A percentile compares a stretch with the other conserved stretches of the same genome.
Evolutionary conservation across 1,140 invertebrate species (phyloP).

Genomic region (Pemphigus obesinymphae): DNA sequence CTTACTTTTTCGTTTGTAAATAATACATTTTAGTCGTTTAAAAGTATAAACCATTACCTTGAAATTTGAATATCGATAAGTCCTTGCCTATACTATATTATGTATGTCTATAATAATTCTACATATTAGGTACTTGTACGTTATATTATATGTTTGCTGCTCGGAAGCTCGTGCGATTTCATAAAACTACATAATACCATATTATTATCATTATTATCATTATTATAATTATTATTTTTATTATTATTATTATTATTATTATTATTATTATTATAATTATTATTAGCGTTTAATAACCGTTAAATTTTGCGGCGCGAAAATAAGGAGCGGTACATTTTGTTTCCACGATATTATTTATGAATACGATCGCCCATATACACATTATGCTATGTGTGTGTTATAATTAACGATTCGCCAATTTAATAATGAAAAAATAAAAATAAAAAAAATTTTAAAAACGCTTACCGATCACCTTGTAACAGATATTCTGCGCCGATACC

Average conservation of each 20-base stretch:
- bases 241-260: neutral
- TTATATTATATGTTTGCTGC: neutral
- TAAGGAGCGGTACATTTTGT: neutral
- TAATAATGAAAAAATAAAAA: too few species aligned
- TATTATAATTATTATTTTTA: neutral
- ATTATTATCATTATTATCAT: neutral
- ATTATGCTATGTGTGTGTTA: neutral
- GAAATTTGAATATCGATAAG: neutral
- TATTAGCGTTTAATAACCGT: too few species aligned
- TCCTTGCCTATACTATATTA: neutral
- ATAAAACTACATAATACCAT: neutral
- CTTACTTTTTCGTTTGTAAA: neutral
- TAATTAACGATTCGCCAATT: slow-evolving; percentile 25
- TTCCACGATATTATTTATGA: neutral
- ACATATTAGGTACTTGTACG: too few species aligned
- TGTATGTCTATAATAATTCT: too few species aligned
- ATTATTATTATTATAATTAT: too few species aligned
- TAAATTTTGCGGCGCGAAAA: too few species aligned
- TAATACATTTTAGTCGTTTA: neutral
- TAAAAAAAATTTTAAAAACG: slow-evolving; percentile 23
- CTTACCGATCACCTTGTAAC: slow-evolving; percentile 34
- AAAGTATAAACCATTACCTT: neutral
- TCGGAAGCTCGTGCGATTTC: neutral
- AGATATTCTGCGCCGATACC: slow-evolving; percentile 1
- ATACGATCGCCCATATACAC: too few species aligned